A percentile compares a stretch with the other conserved stretches of the same genome.
phyloP scores from a whole-genome alignment of 2,797 vertebrate species.

The Esox lucius region DNA sequence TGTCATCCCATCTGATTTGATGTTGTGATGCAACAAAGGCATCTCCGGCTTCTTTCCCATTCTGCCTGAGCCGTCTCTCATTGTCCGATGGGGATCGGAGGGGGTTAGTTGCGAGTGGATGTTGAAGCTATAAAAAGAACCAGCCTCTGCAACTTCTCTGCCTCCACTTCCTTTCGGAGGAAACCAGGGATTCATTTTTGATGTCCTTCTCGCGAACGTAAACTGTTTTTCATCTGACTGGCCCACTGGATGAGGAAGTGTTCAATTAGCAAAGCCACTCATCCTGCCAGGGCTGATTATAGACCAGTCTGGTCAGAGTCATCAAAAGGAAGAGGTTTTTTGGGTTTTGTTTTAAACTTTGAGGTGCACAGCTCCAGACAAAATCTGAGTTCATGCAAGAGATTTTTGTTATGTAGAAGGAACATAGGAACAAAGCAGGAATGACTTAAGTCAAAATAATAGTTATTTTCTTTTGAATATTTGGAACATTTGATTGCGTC shows the following conservation, averaged over 20 bases:
- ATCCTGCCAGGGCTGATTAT: constrained; percentile 11
- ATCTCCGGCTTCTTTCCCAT: neutral
- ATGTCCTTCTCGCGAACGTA: constrained; percentile 27
- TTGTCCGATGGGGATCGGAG: neutral
- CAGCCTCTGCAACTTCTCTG: neutral
- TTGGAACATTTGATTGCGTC: neutral
- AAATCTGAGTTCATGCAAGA: neutral
- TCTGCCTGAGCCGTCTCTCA: neutral
- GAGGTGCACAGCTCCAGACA: neutral
- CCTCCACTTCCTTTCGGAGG: constrained; percentile 39
- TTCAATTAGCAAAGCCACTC: constrained; percentile 11
- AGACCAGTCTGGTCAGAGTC: neutral
- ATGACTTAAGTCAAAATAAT: neutral
- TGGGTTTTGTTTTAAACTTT: neutral
- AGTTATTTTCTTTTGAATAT: neutral
- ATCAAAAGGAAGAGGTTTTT: constrained; percentile 3
- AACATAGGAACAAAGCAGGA: neutral
- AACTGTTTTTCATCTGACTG: constrained; percentile 20
- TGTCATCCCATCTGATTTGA: neutral
- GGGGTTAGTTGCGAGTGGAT: neutral
- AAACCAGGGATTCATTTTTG: constrained; percentile 36
- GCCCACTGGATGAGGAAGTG: neutral
- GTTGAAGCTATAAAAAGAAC: constrained; percentile 25
- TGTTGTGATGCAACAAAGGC: neutral
- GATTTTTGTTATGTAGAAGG: too few relatives aligned